Evolutionary conservation across 2,797 vertebrate genomes (phyloP).

Genomic region (Acanthiza pusilla): DNA sequence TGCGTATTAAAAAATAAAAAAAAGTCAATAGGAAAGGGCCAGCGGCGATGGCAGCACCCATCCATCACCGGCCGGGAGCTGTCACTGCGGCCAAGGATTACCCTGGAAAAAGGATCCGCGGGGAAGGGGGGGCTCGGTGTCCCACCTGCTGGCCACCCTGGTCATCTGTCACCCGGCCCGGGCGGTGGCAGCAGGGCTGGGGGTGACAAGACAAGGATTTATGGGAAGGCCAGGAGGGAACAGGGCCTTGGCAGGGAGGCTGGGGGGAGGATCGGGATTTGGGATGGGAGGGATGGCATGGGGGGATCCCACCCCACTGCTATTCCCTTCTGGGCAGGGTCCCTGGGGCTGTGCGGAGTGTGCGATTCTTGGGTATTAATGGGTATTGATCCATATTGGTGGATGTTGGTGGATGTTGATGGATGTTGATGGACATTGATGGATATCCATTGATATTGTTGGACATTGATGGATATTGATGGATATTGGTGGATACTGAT

Average conservation of each 20-base stretch:
- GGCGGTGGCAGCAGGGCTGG: not conserved
- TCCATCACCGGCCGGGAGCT: not conserved
- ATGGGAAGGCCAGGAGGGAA: not conserved
- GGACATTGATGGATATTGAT: accelerated
- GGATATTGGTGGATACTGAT: accelerated
- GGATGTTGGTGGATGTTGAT: accelerated
- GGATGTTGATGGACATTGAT: accelerated
- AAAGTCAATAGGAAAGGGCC: not conserved
- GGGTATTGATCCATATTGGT: accelerated
- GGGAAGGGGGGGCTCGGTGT: not conserved
- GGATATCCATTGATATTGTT: accelerated
- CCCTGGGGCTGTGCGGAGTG: accelerated
- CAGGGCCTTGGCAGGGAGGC: accelerated
- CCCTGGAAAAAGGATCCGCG: accelerated
- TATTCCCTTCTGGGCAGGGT: accelerated
- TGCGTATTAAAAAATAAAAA: not conserved
- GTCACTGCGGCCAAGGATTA: accelerated
- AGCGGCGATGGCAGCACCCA: not conserved
- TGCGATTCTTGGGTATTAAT: accelerated
- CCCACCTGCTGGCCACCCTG: accelerated
- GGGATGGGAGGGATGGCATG: accelerated
- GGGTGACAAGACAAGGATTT: not conserved
- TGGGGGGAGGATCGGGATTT: not conserved
- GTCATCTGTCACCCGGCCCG: not conserved
- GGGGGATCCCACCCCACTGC: not conserved